Conservation (phyloP, 2,797 vertebrate species). For the Manis crassicaudata region DNA sequence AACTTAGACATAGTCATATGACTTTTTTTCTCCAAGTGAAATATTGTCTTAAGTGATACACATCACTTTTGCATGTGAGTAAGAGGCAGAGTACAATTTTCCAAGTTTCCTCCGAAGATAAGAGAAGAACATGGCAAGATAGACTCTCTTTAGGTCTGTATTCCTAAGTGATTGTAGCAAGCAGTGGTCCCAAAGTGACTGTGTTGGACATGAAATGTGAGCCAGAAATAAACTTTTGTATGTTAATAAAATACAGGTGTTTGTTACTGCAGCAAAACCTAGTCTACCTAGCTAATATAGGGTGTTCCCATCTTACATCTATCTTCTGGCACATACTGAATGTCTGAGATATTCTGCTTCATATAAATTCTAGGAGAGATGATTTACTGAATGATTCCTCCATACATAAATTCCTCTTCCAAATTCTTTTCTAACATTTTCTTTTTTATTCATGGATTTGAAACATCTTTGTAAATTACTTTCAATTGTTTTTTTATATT, state of each 20-base stretch:
- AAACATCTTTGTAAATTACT: background rate
- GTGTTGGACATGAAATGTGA: background rate
- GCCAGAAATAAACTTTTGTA: background rate
- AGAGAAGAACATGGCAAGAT: background rate
- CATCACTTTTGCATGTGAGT: background rate
- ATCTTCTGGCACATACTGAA: background rate
- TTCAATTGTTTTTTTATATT: background rate
- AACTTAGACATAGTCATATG: background rate
- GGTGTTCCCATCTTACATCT: background rate
- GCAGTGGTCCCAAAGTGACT: background rate
- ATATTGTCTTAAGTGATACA: background rate
- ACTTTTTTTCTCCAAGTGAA: background rate
- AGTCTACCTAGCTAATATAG: background rate
- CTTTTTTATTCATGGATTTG: background rate
- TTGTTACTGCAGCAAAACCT: slow-evolving; percentile 27
- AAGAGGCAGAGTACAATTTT: background rate
- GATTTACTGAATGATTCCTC: background rate
- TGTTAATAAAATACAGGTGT: background rate
- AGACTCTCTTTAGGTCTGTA: background rate
- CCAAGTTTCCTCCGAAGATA: background rate
- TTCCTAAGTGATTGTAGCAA: background rate
- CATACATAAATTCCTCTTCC: background rate
- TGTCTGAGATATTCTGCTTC: background rate
- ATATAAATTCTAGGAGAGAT: slow-evolving; percentile 6
- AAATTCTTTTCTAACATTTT: background rate